Conservation (phyloP, 2,888 invertebrate genomes). For the Acronicta aceris region DNA sequence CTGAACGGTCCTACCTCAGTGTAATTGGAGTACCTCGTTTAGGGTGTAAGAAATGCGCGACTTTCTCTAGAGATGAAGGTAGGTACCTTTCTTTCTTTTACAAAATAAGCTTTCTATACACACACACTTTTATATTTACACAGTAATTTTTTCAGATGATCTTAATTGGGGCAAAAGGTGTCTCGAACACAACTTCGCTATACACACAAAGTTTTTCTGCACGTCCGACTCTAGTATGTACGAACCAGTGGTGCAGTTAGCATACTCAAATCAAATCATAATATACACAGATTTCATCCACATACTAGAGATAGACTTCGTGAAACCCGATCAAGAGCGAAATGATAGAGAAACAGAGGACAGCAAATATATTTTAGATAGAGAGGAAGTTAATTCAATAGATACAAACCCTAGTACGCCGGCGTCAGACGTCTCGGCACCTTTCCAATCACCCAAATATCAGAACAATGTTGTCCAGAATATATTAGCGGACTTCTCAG, state of each 20-base stretch:
- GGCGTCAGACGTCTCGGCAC: slow-evolving; percentile 78
- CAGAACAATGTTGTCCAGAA: slow-evolving; percentile 89
- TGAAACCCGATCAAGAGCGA: slow-evolving; percentile 79
- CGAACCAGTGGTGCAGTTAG: slow-evolving; percentile 91
- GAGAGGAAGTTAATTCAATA: slow-evolving; percentile 76
- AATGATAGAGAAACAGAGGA: slow-evolving; percentile 70
- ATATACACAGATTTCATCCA: slow-evolving; percentile 96
- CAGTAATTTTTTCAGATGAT: slow-evolving; percentile 72
- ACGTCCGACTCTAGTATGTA: slow-evolving; percentile 95
- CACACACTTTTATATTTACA: no score
- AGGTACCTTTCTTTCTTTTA: background rate
- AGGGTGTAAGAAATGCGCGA: slow-evolving; percentile 90
- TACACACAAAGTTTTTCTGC: slow-evolving; percentile 97
- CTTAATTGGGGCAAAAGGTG: slow-evolving; percentile 92
- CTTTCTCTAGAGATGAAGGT: slow-evolving; percentile 86
- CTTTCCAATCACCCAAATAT: slow-evolving; percentile 86
- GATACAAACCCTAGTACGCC: slow-evolving; percentile 79
- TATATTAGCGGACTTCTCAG: slow-evolving; percentile 90
- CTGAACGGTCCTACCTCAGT: slow-evolving; percentile 86
- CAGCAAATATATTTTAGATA: slow-evolving; percentile 75
- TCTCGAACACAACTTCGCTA: slow-evolving; percentile 96
- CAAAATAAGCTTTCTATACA: no score
- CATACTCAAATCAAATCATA: slow-evolving; percentile 93
- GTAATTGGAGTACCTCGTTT: slow-evolving; percentile 90
- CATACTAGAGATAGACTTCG: slow-evolving; percentile 91